Evolutionary conservation across 2,797 vertebrate species (phyloP), one percentile per base, ranked within the genome.

Genomic region (Gymnothorax javanicus): DNA sequence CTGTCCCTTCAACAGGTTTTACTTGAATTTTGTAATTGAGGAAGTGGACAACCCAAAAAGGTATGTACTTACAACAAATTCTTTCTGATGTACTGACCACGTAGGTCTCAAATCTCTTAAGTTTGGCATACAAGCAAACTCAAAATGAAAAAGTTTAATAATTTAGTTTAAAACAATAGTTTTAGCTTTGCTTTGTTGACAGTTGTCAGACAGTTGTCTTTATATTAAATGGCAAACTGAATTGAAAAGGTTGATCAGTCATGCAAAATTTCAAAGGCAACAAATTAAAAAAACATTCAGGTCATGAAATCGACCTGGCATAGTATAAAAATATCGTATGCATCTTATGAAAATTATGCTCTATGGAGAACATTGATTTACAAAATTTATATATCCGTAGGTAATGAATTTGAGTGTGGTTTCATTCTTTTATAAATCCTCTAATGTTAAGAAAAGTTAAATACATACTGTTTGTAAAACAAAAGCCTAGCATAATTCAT

Each of bases 21-120:
- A 99, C 91, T 95, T 99, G 90, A 99, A 99, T 94, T 99, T 99
- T 94, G 96, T 99, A 81, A 98, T 97, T 0, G 98, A 99, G 93
- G 98, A 99, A 94, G 96, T 99, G 3, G 97, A 98, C 56, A 97
- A 97, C 88, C 97, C 98, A 82, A 98, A 99, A 92, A 97, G 94
- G 98, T 98, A 94, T 93, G 97, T 87, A 95, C 89, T 62, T 25
- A 87, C 87, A 75, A 75, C 2, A 43, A 6, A 15, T 75, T 2
- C 12, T 52, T 77, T 17, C 15, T 17, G 33, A 6, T 2, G 7
- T 17, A 13, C 43, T n/a, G n/a, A n/a, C 5, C 25, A 23, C n/a
- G 20, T 9, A 71, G 67, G 67, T 25, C n/a, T 71, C 8, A 33
- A 27, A 9, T 71, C 64, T n/a, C 62, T 23, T 67, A 67, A 67